A percentile compares a stretch with the other conserved stretches of the same genome.
phyloP scores from a whole-genome alignment of 2,113 vertebrate species.

The Myanophis thanlyinensis region DNA sequence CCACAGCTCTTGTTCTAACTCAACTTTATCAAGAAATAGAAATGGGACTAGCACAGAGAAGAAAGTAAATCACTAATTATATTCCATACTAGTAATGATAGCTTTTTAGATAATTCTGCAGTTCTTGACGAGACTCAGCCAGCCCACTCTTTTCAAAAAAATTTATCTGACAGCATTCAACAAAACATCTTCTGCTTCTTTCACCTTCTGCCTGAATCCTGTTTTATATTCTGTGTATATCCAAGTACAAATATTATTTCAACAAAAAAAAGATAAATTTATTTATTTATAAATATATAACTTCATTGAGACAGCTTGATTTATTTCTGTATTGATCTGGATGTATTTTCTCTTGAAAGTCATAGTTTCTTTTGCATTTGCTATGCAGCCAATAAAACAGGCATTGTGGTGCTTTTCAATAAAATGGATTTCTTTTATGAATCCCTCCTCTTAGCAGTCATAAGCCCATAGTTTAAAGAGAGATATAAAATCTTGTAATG shows the following conservation, averaged over 20 bases:
- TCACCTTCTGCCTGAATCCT: neutral
- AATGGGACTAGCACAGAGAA: neutral
- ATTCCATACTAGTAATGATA: neutral
- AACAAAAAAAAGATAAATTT: neutral
- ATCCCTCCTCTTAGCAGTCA: neutral
- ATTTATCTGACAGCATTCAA: neutral
- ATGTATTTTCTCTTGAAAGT: neutral
- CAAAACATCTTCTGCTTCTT: slow-evolving; percentile 4
- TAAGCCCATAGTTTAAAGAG: neutral
- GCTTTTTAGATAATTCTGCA: neutral
- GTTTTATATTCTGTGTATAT: slow-evolving; percentile 31
- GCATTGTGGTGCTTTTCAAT: slow-evolving; percentile 36
- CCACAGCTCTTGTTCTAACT: too few species aligned
- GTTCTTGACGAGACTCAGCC: neutral
- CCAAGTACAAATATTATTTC: slow-evolving; percentile 1
- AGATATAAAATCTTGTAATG: neutral
- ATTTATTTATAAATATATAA: neutral
- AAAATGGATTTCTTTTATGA: neutral
- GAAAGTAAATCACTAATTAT: neutral
- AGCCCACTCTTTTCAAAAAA: rapidly evolving
- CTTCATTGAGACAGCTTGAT: slow-evolving; percentile 36
- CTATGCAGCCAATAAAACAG: neutral
- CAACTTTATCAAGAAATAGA: neutral
- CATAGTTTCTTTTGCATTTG: neutral
- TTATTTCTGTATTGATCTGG: slow-evolving; percentile 11